phyloP scores from a whole-genome alignment of 2,797 vertebrate species.

The Eurystomus glaucurus region DNA sequence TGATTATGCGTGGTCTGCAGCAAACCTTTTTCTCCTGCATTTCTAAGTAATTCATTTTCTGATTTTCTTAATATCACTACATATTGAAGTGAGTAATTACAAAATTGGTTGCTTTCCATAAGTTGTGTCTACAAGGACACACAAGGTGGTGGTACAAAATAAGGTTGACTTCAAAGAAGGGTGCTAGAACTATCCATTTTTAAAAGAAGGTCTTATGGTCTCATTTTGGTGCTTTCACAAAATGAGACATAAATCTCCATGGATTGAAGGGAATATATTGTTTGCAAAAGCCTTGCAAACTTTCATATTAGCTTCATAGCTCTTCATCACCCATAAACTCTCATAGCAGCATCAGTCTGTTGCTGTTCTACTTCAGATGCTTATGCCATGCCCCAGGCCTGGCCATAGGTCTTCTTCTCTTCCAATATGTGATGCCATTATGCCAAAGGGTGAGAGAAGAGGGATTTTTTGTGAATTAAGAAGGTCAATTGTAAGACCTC shows the following conservation, averaged over 20 bases:
- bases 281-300: not conserved
- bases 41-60: conserved; percentile 56
- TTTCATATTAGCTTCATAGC: not conserved
- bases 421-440: not conserved
- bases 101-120: not conserved
- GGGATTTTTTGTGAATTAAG: not conserved
- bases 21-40: not conserved
- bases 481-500: not conserved
- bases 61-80: conserved; percentile 52
- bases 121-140: not conserved
- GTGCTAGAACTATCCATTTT: not conserved
- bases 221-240: not conserved
- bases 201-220: not conserved
- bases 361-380: not conserved
- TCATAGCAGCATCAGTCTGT: not conserved
- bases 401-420: not conserved
- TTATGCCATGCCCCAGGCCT: not conserved
- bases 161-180: not conserved
- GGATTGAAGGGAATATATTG: not conserved
- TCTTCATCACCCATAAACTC: not conserved
- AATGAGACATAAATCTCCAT: not conserved
- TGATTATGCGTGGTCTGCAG: not conserved
- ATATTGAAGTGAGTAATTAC: not conserved
- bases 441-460: not conserved
- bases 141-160: not conserved